Conservation (phyloP, 1,140 invertebrate species). For the Anastrepha obliqua region DNA sequence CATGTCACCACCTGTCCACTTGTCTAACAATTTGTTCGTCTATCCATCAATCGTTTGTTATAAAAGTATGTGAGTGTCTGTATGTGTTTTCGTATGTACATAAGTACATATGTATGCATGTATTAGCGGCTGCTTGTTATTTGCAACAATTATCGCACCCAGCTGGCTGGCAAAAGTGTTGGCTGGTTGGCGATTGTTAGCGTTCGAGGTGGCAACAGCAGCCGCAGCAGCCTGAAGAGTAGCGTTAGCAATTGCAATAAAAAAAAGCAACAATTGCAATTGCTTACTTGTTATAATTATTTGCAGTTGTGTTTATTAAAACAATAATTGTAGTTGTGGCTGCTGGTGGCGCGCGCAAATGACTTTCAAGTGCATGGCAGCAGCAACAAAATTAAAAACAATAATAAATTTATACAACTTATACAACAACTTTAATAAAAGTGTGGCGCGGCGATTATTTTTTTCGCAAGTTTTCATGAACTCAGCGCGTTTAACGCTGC, state of each 20-base stretch:
- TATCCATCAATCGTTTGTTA: neutral
- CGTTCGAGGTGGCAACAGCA: neutral
- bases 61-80: neutral
- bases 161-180: slow-evolving; percentile 34
- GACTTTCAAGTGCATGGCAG: slow-evolving; percentile 20
- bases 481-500: neutral
- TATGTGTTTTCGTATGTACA: neutral
- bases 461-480: neutral
- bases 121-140: neutral
- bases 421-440: neutral
- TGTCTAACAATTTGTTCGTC: neutral
- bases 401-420: neutral
- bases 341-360: neutral
- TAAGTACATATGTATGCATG: neutral
- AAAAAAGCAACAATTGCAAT: neutral
- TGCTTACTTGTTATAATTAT: neutral
- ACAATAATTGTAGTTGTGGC: neutral
- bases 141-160: slow-evolving; percentile 41
- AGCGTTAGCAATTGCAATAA: neutral
- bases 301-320: neutral
- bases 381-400: neutral
- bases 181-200: neutral
- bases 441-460: neutral
- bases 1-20: neutral
- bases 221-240: neutral